A percentile compares a stretch with the other conserved stretches of the same genome.
phyloP scores from a whole-genome alignment of 2,797 vertebrate genomes.

The Hypotaenidia okinawae region DNA sequence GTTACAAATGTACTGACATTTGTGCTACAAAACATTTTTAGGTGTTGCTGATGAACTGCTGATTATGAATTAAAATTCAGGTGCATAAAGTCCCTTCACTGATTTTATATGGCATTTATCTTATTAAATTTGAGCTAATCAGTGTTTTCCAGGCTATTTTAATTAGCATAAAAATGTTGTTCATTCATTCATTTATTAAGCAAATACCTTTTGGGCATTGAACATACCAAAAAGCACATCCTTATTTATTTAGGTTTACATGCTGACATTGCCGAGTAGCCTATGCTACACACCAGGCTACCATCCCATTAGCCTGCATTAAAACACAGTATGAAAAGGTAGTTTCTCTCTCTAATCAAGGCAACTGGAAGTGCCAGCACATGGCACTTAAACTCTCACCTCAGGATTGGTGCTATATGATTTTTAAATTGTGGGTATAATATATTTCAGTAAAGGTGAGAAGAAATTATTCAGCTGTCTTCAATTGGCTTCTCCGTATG shows the following conservation, averaged over 20 bases:
- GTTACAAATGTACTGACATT: background rate
- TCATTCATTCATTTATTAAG: background rate
- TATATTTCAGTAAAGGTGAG: background rate
- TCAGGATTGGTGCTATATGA: background rate
- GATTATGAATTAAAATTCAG: constrained; percentile 23
- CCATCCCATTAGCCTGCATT: background rate
- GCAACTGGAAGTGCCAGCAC: background rate
- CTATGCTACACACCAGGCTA: background rate
- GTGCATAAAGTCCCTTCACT: background rate
- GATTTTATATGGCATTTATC: background rate
- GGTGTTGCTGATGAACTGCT: background rate
- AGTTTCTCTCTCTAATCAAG: background rate
- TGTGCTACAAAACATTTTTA: background rate
- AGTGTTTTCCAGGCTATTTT: background rate
- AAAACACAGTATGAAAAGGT: background rate
- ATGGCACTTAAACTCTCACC: background rate
- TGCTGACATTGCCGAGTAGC: background rate
- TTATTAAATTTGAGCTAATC: background rate
- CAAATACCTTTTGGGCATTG: background rate
- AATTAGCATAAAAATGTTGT: background rate
- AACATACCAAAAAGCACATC: background rate
- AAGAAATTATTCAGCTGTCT: background rate
- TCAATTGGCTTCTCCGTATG: background rate
- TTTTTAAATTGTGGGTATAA: background rate
- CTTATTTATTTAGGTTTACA: background rate